Evolutionary conservation across 2,797 vertebrate species (phyloP).

Genomic region (Carcharodon carcharias): DNA sequence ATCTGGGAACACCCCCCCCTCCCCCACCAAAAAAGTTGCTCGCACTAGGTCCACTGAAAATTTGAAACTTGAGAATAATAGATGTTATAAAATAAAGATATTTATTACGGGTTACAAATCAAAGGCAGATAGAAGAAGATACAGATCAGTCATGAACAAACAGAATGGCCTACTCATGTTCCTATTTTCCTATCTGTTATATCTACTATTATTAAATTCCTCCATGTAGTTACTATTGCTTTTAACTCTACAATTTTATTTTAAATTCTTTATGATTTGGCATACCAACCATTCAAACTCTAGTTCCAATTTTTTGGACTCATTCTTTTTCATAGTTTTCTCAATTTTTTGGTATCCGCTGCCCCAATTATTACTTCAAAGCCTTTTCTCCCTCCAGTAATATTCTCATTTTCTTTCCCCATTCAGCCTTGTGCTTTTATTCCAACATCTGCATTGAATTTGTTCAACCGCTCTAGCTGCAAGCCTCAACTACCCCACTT

Average conservation of each 20-base stretch:
- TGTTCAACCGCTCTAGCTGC: neutral
- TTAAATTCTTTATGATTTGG: neutral
- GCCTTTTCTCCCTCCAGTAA: neutral
- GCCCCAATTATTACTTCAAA: neutral
- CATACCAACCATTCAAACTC: neutral
- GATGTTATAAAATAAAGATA: neutral
- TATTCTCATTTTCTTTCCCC: neutral
- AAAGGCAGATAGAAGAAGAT: neutral
- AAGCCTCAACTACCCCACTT: neutral
- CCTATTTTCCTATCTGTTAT: neutral
- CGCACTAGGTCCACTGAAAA: neutral
- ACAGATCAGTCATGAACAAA: neutral
- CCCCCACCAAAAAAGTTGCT: neutral
- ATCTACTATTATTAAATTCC: neutral
- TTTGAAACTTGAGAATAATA: neutral
- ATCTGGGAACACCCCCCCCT: neutral
- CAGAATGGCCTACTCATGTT: neutral
- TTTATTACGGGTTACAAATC: neutral
- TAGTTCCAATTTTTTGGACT: neutral
- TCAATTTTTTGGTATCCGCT: neutral
- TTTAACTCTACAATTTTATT: neutral
- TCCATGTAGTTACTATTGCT: neutral
- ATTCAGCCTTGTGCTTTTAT: neutral
- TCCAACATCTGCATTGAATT: neutral
- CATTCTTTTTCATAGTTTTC: neutral